Evolutionary conservation across 2,888 invertebrate species (phyloP), one percentile per base, ranked within the genome.

Genomic region (Microctonus aethiopoides): DNA sequence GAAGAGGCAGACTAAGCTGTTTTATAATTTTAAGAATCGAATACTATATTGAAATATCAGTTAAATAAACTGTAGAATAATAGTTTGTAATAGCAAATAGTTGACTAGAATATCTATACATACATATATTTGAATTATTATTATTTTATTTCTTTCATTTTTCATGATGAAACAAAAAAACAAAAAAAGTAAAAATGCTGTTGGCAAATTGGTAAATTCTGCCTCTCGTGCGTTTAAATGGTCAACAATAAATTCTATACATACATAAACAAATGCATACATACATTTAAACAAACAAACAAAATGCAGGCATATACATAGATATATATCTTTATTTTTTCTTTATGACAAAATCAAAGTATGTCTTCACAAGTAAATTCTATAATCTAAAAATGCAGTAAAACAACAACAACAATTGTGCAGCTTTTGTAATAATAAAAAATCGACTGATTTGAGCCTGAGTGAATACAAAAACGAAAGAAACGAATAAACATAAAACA

Each of bases 21-120:
- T 82, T 81, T 81, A 80, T 80, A 82, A 81, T 82, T 81, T 79
- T 82, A 82, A 79, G 81, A 20, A 79, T 76, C 79, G 77, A 80
- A 77, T 78, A 78, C 79, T 79, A 81, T 80, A 79, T 75, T 73
- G 71, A 73, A 79, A 80, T 81, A 83, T 83, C 79, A 79, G 80
- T 80, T 82, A 68, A 57, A 51, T 77, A 76, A 75, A 79, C 73
- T 68, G 71, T 74, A 79, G 79, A 80, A 63, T 77, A 76, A 77
- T 84, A 84, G 83, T 81, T 83, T 81, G 75, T 83, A 83, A 83
- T 76, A 76, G 79, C 75, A 74, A 78, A 77, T 84, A 83, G 83
- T 76, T 78, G 77, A 75, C 77, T 83, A 83, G 81, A 77, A 79
- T 77, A 81, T 76, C 76, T 80, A 78, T 80, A 79, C 74, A 69